These are phyloP conservation scores for Sisyra nigra DNA, from an alignment of 2,888 invertebrate genomes.

Conservation along the genomic window DNA sequence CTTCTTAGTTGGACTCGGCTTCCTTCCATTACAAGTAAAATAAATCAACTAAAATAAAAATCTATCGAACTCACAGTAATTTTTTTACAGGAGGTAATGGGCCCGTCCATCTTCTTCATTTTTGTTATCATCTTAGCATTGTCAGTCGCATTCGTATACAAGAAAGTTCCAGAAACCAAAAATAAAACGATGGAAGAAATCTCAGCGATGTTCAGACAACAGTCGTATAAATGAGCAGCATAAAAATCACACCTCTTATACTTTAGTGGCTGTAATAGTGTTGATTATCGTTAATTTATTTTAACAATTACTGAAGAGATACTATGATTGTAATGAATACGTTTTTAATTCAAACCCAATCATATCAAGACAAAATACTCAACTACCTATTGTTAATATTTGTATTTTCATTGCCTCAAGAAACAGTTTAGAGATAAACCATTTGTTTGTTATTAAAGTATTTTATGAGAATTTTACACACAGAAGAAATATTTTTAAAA, in stretches of 20 bases:
- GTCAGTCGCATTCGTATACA: constrained; percentile 64
- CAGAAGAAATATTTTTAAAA: no score
- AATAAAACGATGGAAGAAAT: constrained; percentile 75
- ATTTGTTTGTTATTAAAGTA: no score
- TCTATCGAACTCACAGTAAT: neutral
- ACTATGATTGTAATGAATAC: no score
- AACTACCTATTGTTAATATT: no score
- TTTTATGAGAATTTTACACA: no score
- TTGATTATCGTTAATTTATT: no score
- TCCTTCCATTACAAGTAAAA: constrained; percentile 51
- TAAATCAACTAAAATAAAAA: neutral
- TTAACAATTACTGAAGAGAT: no score
- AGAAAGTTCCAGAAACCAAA: constrained; percentile 81
- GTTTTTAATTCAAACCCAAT: no score
- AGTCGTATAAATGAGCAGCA: constrained; percentile 36
- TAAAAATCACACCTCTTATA: neutral
- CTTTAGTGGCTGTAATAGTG: no score
- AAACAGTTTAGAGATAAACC: no score
- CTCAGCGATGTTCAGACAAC: constrained; percentile 62
- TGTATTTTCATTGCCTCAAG: no score
- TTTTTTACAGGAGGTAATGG: constrained; percentile 33
- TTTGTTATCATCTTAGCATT: constrained; percentile 56
- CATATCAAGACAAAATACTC: no score
- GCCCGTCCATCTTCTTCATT: constrained; percentile 59
- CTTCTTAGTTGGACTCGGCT: constrained; percentile 63